Evolutionary conservation across 2,888 invertebrate genomes (phyloP), one percentile per base, ranked within the genome.

Genomic region (Rapana venosa): DNA sequence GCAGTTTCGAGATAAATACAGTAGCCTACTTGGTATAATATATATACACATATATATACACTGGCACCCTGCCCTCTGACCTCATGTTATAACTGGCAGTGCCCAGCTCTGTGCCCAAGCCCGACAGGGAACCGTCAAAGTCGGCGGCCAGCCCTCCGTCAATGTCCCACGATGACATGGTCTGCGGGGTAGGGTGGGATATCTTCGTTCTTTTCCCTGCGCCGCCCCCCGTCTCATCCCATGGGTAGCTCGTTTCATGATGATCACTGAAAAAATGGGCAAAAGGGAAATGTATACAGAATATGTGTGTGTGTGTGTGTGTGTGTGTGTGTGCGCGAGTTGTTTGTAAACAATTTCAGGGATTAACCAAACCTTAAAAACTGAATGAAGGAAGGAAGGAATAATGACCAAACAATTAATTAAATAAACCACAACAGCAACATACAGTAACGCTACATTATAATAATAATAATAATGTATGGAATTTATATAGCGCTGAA

Each of bases 111-210:
- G 97, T 97, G 35, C 97, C 97, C 77, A 98, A 96, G 17, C 97
- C 97, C 6, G 97, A 97, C 47, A 98, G 96, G n/a, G 97, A 97
- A 85, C 97, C 97, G 95, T 98, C 97, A 94, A 98, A 97, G 95
- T 98, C 97, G 61, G 97, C 97, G 47, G 97, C 97, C 92, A 97
- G 96, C 85, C 97, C 97, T 92, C 97, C 97, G 92, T 97, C 97
- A 88, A 97, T 97, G 94, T 97, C 97, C 95, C 95, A 95, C 56
- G 92, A 93, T 30, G 92, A 91, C 87, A 94, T 92, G 15, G 93
- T 90, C 4, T 83, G 81, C 35, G 88, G 91, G 32, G 90, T 56
- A 86, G 90, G 91, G 86, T 94, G 94, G 4, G 94, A 94, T 87
- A 94, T 94, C 89, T 95, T 95, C 1, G 94, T 93, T 26, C 94